Evolutionary conservation across 2,797 vertebrate species (phyloP).

Genomic region (Bovichtus diacanthus): DNA sequence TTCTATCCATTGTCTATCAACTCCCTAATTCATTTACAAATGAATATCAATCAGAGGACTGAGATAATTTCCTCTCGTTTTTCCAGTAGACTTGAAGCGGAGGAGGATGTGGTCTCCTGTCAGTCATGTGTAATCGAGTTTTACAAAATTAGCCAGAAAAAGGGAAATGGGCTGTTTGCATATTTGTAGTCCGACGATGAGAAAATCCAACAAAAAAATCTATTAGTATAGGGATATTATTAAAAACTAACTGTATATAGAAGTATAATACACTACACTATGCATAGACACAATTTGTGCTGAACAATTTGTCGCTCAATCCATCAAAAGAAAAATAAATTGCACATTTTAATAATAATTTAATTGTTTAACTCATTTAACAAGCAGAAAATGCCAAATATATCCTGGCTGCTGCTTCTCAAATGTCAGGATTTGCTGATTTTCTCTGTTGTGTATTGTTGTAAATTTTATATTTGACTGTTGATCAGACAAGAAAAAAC

Average conservation of each 20-base stretch:
- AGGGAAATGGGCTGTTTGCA: slow-evolving; percentile 6
- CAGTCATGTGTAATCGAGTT: slow-evolving; percentile 67
- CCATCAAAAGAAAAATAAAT: slow-evolving; percentile 1
- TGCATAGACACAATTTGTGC: background rate
- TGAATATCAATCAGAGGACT: slow-evolving; percentile 62
- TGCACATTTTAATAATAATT: background rate
- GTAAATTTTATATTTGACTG: background rate
- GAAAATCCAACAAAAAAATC: background rate
- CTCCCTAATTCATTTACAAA: slow-evolving; percentile 73
- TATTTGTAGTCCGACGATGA: background rate
- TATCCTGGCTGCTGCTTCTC: background rate
- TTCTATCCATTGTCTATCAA: slow-evolving; percentile 62
- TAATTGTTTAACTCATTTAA: background rate
- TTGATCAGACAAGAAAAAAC: background rate
- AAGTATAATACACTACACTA: background rate
- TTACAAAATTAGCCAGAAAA: slow-evolving; percentile 30
- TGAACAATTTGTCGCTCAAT: background rate
- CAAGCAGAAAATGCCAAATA: background rate
- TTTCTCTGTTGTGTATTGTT: background rate
- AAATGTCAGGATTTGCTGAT: background rate
- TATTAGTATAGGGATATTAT: background rate
- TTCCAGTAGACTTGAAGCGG: slow-evolving; percentile 49
- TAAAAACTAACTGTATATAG: background rate
- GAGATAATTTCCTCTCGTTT: slow-evolving; percentile 69
- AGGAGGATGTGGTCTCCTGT: slow-evolving; percentile 64